These are phyloP conservation scores for Hyla sarda DNA, from an alignment of 2,113 vertebrate species.

Conservation along the genomic window DNA sequence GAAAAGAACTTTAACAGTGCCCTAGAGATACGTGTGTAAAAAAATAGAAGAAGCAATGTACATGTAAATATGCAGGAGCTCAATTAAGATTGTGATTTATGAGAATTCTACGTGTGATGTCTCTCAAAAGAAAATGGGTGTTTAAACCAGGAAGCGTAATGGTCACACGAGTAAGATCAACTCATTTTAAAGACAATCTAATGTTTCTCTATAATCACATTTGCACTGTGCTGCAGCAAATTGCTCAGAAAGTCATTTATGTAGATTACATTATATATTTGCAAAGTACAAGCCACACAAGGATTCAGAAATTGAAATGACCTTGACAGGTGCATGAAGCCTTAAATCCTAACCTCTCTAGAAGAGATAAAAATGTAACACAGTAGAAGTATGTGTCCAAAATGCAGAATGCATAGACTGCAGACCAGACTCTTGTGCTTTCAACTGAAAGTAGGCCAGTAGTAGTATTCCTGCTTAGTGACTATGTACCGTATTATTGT, in stretches of 20 bases:
- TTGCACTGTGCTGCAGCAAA: conserved; percentile 13
- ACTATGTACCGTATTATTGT: conserved; percentile 27
- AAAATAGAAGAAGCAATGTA: not conserved
- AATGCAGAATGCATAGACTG: conserved; percentile 8
- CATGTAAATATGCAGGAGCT: not conserved
- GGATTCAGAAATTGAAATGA: conserved; percentile 45
- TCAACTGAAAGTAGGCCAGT: not conserved
- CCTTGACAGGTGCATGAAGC: conserved; percentile 37
- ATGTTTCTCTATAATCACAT: conserved; percentile 29
- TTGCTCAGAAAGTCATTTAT: conserved; percentile 27
- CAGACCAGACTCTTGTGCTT: not conserved
- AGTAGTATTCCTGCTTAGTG: not conserved
- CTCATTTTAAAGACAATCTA: conserved; percentile 25
- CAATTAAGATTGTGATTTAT: not conserved
- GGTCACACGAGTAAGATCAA: conserved; percentile 5
- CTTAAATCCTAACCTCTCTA: conserved; percentile 25
- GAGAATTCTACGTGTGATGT: conserved; percentile 5
- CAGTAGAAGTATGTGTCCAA: conserved; percentile 29
- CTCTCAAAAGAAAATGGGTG: not conserved
- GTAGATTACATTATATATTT: conserved; percentile 39
- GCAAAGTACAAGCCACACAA: not conserved
- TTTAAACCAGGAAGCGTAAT: conserved; percentile 6
- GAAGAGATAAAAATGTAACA: conserved; percentile 35
- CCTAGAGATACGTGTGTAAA: not conserved
- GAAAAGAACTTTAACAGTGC: not conserved